Percentiles rank a stretch among this genome's conserved stretches.
These are phyloP conservation scores for Cepaea hortensis DNA, from an alignment of 2,888 invertebrate genomes.

Conservation along the genomic window DNA sequence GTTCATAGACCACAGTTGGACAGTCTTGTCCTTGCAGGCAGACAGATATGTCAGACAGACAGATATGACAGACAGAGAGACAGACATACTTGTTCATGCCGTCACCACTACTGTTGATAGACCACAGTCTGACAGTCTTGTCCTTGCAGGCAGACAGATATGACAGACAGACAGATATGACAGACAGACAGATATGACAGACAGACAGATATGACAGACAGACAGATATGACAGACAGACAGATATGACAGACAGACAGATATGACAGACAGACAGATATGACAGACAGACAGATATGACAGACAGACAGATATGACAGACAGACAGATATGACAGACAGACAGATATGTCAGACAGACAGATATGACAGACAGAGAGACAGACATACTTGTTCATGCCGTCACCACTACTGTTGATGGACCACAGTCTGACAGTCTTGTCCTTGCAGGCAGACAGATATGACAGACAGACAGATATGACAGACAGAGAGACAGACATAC, in stretches of 20 bases:
- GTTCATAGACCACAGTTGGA: too few relatives aligned
- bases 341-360: background rate
- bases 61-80: too few relatives aligned
- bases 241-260: background rate
- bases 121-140: conserved; percentile 96
- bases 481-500: conserved; percentile 53
- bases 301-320: background rate
- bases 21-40: too few relatives aligned
- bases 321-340: too few relatives aligned
- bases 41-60: background rate
- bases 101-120: conserved; percentile 92
- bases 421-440: conserved; percentile 96
- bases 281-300: background rate
- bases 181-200: too few relatives aligned
- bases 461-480: background rate
- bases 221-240: background rate
- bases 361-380: too few relatives aligned
- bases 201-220: background rate
- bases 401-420: conserved; percentile 94
- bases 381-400: conserved; percentile 79
- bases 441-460: conserved; percentile 89
- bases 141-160: conserved; percentile 96
- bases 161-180: conserved; percentile 89
- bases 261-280: too few relatives aligned
- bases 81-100: too few relatives aligned